phyloP scores from a whole-genome alignment of 2,113 vertebrate species.

The Dinomys branickii region DNA sequence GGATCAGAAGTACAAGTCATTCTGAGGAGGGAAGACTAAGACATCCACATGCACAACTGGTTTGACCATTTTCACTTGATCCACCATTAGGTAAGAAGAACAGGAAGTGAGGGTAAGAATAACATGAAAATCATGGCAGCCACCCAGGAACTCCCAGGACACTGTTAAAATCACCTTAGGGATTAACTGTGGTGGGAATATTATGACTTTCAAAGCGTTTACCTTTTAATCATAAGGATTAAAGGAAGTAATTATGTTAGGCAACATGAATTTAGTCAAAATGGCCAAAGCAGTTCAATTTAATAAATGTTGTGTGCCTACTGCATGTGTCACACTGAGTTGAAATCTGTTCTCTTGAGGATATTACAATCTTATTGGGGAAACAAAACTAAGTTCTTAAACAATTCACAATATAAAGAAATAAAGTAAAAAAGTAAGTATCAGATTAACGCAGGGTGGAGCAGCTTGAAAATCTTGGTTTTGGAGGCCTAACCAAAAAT shows the following conservation, averaged over 20 bases:
- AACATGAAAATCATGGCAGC: accelerated
- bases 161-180: neutral
- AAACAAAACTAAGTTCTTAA: slow-evolving; percentile 23
- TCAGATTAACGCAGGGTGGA: neutral
- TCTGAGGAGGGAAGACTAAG: neutral
- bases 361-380: neutral
- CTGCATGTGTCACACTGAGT: neutral
- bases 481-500: neutral
- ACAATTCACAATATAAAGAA: neutral
- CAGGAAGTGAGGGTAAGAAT: neutral
- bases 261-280: slow-evolving; percentile 22
- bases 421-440: slow-evolving; percentile 1
- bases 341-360: neutral
- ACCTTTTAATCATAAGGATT: slow-evolving; percentile 42
- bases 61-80: neutral
- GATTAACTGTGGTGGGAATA: neutral
- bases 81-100: neutral
- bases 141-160: neutral
- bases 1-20: neutral
- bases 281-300: neutral
- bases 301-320: neutral
- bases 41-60: neutral
- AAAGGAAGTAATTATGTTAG: slow-evolving; percentile 38
- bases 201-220: neutral
- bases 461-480: neutral